These are phyloP conservation scores for Alcedo atthis DNA, from an alignment of 2,797 vertebrate genomes.

Conservation along the genomic window DNA sequence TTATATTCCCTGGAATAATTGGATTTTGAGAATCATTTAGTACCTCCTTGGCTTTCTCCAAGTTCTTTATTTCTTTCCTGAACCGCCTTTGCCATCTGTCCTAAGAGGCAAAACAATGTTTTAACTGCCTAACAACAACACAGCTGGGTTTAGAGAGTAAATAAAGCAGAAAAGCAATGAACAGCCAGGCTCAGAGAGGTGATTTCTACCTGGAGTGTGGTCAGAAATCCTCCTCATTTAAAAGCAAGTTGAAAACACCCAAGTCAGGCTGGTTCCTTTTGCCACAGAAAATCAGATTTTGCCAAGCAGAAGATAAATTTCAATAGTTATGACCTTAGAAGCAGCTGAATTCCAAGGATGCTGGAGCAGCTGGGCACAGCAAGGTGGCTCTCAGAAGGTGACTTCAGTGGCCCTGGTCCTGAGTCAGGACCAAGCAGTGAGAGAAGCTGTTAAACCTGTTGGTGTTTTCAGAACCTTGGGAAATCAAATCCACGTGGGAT, in stretches of 20 bases:
- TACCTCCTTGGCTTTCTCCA: neutral
- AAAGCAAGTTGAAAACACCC: rapidly evolving
- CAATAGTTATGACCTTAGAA: rapidly evolving
- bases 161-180: neutral
- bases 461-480: neutral
- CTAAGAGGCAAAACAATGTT: neutral
- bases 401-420: neutral
- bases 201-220: neutral
- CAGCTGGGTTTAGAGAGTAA: neutral
- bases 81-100: neutral
- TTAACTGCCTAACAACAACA: neutral
- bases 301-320: neutral
- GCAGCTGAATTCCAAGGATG: neutral
- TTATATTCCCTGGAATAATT: slow-evolving; percentile 34
- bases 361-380: neutral
- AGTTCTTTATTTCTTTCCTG: neutral
- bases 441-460: rapidly evolving
- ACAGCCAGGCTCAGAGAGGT: neutral
- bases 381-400: rapidly evolving
- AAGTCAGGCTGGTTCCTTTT: neutral
- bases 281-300: neutral
- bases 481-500: neutral
- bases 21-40: neutral
- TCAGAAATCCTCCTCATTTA: neutral
- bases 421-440: rapidly evolving